Evolutionary conservation across 1,140 invertebrate genomes (phyloP).

Genomic region (Chionoecetes opilio): DNA sequence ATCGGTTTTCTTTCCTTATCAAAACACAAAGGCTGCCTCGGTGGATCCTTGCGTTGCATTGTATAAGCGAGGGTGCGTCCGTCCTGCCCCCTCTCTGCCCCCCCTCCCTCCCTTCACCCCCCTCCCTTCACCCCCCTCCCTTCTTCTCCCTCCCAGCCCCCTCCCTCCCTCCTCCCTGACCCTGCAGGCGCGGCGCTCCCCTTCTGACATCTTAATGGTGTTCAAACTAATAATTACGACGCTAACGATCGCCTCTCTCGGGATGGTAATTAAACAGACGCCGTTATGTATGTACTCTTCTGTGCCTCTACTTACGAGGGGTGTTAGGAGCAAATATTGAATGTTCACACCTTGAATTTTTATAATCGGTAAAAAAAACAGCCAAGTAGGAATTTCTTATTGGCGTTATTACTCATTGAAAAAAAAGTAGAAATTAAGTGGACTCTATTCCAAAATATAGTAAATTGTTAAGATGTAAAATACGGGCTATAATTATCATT

Average conservation of each 20-base stretch:
- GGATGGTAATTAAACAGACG: conserved; percentile 17
- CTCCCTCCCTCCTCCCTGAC: neutral
- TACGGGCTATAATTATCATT: no score
- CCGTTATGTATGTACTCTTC: neutral
- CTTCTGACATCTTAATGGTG: neutral
- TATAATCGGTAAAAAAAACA: neutral
- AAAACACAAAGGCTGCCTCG: neutral
- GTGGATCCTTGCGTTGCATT: neutral
- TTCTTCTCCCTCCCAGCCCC: no score
- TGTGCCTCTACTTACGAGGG: neutral
- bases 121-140: no score
- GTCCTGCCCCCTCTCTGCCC: no score
- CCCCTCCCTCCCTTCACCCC: no score
- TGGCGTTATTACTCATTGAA: no score
- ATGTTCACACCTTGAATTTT: neutral
- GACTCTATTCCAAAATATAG: no score
- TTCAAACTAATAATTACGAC: conserved; percentile 22
- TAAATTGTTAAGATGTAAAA: no score
- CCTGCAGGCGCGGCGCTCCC: neutral
- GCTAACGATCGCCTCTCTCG: neutral
- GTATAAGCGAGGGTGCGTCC: neutral
- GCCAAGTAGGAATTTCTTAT: no score
- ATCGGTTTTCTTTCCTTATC: neutral
- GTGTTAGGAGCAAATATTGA: neutral
- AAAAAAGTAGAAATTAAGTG: no score